Percentiles rank a stretch among this genome's conserved stretches.
These are phyloP conservation scores for Drosophila takahashii DNA, from an alignment of 1,140 invertebrate species.

Conservation along the genomic window DNA sequence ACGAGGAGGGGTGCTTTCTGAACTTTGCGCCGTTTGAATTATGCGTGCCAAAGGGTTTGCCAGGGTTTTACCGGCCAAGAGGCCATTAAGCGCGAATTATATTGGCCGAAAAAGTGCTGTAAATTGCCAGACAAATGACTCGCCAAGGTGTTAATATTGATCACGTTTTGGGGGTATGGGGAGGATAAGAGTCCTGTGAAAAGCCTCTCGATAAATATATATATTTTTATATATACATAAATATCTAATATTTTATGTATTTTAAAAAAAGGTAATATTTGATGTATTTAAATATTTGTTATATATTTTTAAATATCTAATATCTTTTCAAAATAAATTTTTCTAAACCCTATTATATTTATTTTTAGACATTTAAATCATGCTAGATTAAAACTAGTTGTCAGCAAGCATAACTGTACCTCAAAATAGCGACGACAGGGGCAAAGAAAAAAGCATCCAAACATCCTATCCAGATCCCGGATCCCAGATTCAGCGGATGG, in stretches of 20 bases:
- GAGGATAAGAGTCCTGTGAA: too few relatives aligned
- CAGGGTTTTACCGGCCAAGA: constrained; percentile 10
- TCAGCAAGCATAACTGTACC: constrained; percentile 37
- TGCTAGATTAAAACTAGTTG: constrained; percentile 5
- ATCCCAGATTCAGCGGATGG: constrained; percentile 11
- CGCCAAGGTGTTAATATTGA: constrained; percentile 72
- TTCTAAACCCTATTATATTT: too few relatives aligned
- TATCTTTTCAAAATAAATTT: too few relatives aligned
- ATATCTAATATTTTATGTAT: too few relatives aligned
- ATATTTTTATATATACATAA: too few relatives aligned
- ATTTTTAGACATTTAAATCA: too few relatives aligned
- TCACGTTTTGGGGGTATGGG: constrained; percentile 17
- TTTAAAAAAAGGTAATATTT: too few relatives aligned
- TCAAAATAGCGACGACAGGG: constrained; percentile 15
- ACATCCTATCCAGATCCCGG: background rate
- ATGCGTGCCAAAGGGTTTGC: constrained; percentile 76
- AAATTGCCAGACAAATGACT: constrained; percentile 56
- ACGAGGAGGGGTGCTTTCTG: constrained; percentile 14
- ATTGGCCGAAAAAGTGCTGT: constrained; percentile 61
- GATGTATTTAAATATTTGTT: too few relatives aligned
- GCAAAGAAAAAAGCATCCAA: background rate
- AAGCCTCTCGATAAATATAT: too few relatives aligned
- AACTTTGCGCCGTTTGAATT: constrained; percentile 76
- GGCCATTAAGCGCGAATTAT: constrained; percentile 72
- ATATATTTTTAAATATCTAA: too few relatives aligned